Evolutionary conservation across 1,140 invertebrate species (phyloP), one percentile per base, ranked within the genome.

Genomic region (Marisa cornuarietis): DNA sequence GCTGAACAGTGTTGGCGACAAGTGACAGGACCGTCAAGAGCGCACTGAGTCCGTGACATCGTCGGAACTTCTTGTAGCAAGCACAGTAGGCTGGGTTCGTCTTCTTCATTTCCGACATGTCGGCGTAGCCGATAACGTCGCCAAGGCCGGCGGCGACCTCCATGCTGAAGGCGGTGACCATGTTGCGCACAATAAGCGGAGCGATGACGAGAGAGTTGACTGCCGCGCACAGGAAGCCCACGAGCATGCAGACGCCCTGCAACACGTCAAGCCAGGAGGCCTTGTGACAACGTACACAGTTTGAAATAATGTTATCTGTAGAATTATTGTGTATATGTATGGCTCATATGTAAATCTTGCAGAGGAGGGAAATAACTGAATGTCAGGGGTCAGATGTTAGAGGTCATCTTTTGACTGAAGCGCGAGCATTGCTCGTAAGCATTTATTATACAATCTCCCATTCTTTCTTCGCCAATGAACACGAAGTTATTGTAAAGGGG

Each of bases 81-180:
- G 63, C 62, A 10, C 42, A 18, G 52, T 78, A 82, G 49, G 77
- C 69, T 26, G 72, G 68, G 65, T 81, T 78, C 31, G 79, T 65
- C 26, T 72, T 66, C 58, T 82, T 82, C 71, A 84, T 63, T n/a
- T 84, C 80, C 42, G 62, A 71, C 26, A 82, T 71, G 61, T 82
- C 73, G 16, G 83, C 83, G 73, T 84, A 79, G 16, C 83, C 83
- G 24, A 84, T 71, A 65, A 84, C 79, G 71, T 84, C 81, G 71
- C 76, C 71, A 0, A 82, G 72, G 8, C 83, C 83, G n/a, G 81
- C 83, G 5, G 79, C 79, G n/a, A 84, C 81, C 66, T 84, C 83
- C 66, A 82, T 80, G 49, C 77, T n/a, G 79, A 84, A 84, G 20
- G 79, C 79, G 22, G 74, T 75, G 66, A 84, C 74, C 83, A 84